Evolutionary conservation across 2,888 invertebrate genomes (phyloP).

Genomic region (Lymantria dispar): DNA sequence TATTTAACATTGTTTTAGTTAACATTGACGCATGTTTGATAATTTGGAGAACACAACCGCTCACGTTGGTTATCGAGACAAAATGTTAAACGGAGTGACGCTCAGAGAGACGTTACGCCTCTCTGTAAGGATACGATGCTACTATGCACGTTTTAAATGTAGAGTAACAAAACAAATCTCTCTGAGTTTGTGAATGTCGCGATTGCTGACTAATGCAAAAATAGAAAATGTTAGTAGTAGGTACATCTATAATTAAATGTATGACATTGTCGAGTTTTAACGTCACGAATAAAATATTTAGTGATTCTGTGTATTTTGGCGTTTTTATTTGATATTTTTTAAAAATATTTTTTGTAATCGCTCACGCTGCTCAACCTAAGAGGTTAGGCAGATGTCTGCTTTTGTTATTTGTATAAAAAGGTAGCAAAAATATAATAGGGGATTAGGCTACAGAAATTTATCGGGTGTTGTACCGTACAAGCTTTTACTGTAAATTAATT

Average conservation of each 20-base stretch:
- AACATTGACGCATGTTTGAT: conserved; percentile 24
- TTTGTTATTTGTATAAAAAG: too few species aligned
- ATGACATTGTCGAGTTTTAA: conserved; percentile 7
- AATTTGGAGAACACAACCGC: conserved; percentile 48
- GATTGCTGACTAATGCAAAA: conserved; percentile 13
- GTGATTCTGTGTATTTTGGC: too few species aligned
- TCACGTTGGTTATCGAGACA: conserved; percentile 53
- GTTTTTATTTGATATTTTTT: too few species aligned
- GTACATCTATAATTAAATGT: conserved; percentile 17
- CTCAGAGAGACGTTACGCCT: conserved; percentile 24
- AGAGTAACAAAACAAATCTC: conserved; percentile 2
- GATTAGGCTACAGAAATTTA: too few species aligned
- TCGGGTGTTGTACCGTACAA: too few species aligned
- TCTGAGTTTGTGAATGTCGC: conserved; percentile 8
- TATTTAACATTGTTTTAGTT: conserved; percentile 44
- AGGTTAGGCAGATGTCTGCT: too few species aligned
- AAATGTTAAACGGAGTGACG: conserved; percentile 46
- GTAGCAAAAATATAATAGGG: too few species aligned
- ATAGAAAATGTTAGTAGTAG: conserved; percentile 19
- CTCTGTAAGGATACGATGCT: conserved; percentile 29
- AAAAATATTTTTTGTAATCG: too few species aligned
- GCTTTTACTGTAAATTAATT: too few species aligned
- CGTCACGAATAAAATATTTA: too few species aligned
- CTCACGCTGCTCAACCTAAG: too few species aligned
- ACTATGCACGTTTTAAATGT: conserved; percentile 4